Evolutionary conservation across 2,888 invertebrate genomes (phyloP).

Genomic region (Ecdyonurus torrentis): DNA sequence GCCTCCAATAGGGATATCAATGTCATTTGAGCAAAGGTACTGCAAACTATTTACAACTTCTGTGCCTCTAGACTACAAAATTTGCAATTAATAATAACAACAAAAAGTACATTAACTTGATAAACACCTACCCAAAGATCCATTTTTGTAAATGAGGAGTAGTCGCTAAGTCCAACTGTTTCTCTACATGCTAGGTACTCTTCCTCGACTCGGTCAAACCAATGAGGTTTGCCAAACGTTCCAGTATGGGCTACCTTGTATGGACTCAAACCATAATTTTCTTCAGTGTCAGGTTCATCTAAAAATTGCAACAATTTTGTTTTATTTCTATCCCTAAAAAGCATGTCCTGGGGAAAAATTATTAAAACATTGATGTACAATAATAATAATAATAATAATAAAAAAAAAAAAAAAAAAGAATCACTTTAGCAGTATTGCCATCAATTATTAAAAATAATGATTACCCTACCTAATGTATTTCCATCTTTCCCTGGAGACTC

Average conservation of each 20-base stretch:
- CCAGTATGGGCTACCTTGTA: conserved; percentile 60
- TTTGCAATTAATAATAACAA: conserved; percentile 8
- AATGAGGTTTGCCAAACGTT: conserved; percentile 80
- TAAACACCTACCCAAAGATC: conserved; percentile 60
- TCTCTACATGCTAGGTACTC: conserved; percentile 93
- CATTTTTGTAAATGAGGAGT: conserved; percentile 93
- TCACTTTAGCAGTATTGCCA: too few species aligned
- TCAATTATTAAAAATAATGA: background rate
- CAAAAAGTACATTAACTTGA: background rate
- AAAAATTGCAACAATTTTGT: too few species aligned
- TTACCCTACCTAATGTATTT: conserved; percentile 20
- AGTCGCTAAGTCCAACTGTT: conserved; percentile 82
- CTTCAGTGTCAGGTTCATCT: conserved; percentile 11
- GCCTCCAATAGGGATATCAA: conserved; percentile 82
- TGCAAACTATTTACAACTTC: conserved; percentile 84
- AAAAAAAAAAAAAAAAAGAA: background rate
- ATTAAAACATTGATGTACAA: conserved; percentile 3
- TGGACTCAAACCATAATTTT: conserved; percentile 31
- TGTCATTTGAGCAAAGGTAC: conserved; percentile 88
- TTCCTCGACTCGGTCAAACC: conserved; percentile 73
- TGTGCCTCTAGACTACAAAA: conserved; percentile 54
- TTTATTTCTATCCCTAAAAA: too few species aligned
- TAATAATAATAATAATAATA: conserved; percentile 1
- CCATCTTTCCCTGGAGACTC: conserved; percentile 32
- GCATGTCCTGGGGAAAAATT: conserved; percentile 8